phyloP scores from a whole-genome alignment of 2,888 invertebrate genomes.

The Pachycephus smyrnensis region DNA sequence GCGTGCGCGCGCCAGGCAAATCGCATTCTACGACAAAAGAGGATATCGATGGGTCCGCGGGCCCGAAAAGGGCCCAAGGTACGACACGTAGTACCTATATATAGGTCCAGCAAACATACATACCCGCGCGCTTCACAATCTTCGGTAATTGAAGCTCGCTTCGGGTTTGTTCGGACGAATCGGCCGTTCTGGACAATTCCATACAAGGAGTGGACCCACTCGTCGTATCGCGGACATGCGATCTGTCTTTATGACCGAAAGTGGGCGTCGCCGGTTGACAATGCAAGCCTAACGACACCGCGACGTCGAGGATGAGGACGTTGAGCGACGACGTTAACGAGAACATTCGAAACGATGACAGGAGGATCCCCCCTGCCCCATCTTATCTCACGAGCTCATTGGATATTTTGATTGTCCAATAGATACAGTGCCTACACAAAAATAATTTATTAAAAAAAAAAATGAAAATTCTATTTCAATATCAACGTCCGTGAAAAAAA shows the following conservation, averaged over 20 bases:
- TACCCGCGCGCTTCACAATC: not conserved
- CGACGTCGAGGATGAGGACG: not conserved
- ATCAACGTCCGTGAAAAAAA: too few relatives aligned
- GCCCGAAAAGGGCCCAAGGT: not conserved
- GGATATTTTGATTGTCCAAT: not conserved
- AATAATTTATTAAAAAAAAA: too few relatives aligned
- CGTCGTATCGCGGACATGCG: slow-evolving; percentile 49
- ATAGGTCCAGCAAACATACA: not conserved
- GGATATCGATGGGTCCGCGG: not conserved
- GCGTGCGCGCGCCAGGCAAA: slow-evolving; percentile 21
- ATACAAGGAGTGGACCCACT: slow-evolving; percentile 31
- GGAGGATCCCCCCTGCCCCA: too few relatives aligned
- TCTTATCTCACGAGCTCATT: not conserved
- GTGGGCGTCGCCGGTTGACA: slow-evolving; percentile 48
- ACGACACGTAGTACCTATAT: not conserved
- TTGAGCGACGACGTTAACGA: not conserved
- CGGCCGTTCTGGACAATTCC: slow-evolving; percentile 47
- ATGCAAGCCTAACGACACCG: slow-evolving; percentile 4
- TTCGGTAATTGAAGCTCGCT: slow-evolving; percentile 39
- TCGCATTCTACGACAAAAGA: not conserved
- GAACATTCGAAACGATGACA: not conserved
- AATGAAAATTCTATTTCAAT: too few relatives aligned
- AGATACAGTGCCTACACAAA: not conserved
- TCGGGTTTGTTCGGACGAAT: slow-evolving; percentile 31
- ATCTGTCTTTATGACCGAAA: slow-evolving; percentile 60